These are phyloP conservation scores for Diachrysia chrysitis DNA, from an alignment of 2,888 invertebrate species.

Conservation along the genomic window DNA sequence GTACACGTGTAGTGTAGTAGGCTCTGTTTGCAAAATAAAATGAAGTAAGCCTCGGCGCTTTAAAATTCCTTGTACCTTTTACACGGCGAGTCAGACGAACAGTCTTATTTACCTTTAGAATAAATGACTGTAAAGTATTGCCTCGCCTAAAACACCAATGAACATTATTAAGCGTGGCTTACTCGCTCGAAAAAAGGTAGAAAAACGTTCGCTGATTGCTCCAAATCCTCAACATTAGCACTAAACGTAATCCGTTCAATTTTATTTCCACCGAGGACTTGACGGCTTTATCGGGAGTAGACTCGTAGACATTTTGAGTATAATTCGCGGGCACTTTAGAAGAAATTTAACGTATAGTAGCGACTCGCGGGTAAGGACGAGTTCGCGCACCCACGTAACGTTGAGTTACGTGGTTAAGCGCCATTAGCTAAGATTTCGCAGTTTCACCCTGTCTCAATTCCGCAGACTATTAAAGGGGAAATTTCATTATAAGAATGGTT, in stretches of 20 bases:
- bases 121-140: constrained; percentile 64
- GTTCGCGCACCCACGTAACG: constrained; percentile 63
- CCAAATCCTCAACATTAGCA: constrained; percentile 53
- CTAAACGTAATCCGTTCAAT: constrained; percentile 63
- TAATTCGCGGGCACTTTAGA: constrained; percentile 62
- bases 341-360: constrained; percentile 59
- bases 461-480: constrained; percentile 78
- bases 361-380: constrained; percentile 59
- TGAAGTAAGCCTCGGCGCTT: constrained; percentile 39
- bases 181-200: constrained; percentile 45
- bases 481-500: constrained; percentile 84
- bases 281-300: constrained; percentile 54
- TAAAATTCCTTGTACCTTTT: constrained; percentile 53
- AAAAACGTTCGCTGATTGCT: constrained; percentile 55
- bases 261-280: constrained; percentile 59
- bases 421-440: constrained; percentile 82
- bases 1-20: background rate
- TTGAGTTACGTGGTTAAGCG: constrained; percentile 79
- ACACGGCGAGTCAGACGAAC: constrained; percentile 45
- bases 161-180: constrained; percentile 53
- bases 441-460: constrained; percentile 80
- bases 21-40: constrained; percentile 40
- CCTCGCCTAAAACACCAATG: constrained; percentile 56
- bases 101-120: constrained; percentile 58
- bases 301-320: constrained; percentile 36